These are phyloP conservation scores for Coreoperca whiteheadi DNA, from an alignment of 2,113 vertebrate species.

Conservation along the genomic window DNA sequence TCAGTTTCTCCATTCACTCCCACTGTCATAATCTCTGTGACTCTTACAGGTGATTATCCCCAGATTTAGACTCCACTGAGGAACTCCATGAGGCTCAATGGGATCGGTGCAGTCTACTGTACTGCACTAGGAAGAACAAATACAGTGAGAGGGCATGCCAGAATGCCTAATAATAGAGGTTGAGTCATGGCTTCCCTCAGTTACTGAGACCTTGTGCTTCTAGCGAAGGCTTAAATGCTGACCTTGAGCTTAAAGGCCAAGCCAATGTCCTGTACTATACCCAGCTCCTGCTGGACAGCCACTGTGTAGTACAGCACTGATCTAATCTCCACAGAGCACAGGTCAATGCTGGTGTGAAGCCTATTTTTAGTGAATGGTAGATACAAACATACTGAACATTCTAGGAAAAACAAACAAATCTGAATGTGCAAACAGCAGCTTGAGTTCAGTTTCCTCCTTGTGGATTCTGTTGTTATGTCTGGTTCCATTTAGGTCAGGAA, in stretches of 20 bases:
- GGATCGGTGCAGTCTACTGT: conserved; percentile 36
- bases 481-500: conserved; percentile 63
- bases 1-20: conserved; percentile 48
- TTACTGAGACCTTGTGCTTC: conserved; percentile 42
- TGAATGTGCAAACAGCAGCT: conserved; percentile 15
- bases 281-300: conserved; percentile 39
- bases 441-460: neutral
- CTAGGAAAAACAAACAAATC: neutral
- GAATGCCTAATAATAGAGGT: conserved; percentile 65
- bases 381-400: conserved; percentile 12
- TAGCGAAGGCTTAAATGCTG: conserved; percentile 64
- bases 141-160: conserved; percentile 13
- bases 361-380: conserved; percentile 37
- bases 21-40: conserved; percentile 60
- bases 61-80: conserved; percentile 57
- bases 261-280: conserved; percentile 65
- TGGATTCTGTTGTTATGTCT: conserved; percentile 58
- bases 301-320: conserved; percentile 15
- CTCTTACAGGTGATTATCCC: conserved; percentile 73
- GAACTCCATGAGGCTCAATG: conserved; percentile 38
- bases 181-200: conserved; percentile 46
- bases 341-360: conserved; percentile 11
- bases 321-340: conserved; percentile 57
- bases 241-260: conserved; percentile 73
- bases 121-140: conserved; percentile 16